These are phyloP conservation scores for Aspiorhynchus laticeps DNA, from an alignment of 2,113 vertebrate genomes.

Conservation along the genomic window DNA sequence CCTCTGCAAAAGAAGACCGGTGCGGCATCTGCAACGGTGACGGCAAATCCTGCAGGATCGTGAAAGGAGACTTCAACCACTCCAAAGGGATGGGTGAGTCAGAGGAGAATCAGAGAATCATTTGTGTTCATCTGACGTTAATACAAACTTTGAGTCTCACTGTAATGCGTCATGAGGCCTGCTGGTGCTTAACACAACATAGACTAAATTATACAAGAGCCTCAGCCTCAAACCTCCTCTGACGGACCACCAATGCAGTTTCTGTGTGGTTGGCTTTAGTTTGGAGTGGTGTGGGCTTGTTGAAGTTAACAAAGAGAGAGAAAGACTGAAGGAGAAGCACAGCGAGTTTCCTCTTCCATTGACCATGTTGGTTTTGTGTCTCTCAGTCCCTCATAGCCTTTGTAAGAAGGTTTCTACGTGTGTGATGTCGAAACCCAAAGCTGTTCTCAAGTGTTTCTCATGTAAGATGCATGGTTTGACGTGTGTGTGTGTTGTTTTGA, in stretches of 20 bases:
- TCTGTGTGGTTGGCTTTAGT: slow-evolving; percentile 1
- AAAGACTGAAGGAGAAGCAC: not conserved
- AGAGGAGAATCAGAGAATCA: not conserved
- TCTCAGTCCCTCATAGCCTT: slow-evolving; percentile 84
- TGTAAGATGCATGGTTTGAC: slow-evolving; percentile 81
- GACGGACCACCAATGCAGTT: not conserved
- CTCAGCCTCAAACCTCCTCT: not conserved
- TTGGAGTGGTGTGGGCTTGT: not conserved
- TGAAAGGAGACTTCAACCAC: slow-evolving; percentile 96
- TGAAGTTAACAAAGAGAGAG: not conserved
- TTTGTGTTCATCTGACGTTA: not conserved
- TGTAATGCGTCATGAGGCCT: slow-evolving; percentile 1
- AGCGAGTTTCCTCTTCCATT: slow-evolving; percentile 48
- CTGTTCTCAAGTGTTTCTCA: slow-evolving; percentile 86
- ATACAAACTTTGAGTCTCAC: not conserved
- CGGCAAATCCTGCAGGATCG: slow-evolving; percentile 90
- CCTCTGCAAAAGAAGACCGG: slow-evolving; percentile 89
- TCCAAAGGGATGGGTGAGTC: slow-evolving; percentile 91
- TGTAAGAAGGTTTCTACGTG: slow-evolving; percentile 91
- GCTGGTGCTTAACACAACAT: not conserved
- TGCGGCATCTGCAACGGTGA: slow-evolving; percentile 94
- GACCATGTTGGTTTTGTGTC: slow-evolving; percentile 76
- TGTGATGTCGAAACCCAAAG: slow-evolving; percentile 87
- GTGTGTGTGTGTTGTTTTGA: slow-evolving; percentile 46
- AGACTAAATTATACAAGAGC: not conserved